Base-by-base conservation (phyloP, 2,797 vertebrate species). In the Diplodus sargus region DNA sequence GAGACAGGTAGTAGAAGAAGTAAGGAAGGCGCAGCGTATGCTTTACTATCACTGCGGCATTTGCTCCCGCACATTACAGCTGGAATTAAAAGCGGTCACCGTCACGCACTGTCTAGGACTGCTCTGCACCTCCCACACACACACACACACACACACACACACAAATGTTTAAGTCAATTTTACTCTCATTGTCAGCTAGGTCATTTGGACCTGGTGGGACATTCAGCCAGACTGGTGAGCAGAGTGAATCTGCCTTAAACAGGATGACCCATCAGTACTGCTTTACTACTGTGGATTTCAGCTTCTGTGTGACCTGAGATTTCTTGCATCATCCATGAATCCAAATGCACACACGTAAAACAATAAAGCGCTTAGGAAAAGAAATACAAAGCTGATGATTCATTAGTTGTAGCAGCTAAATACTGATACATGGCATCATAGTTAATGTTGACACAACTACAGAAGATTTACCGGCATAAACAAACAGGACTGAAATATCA, bases 51-150 rank as follows among this genome's bases (percentile, higher is more conserved):
- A 85, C 84, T 83, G 90, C 87, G 2, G 80, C 75, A 68, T 73
- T 86, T 68, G 48, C 83, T 83, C 62, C 81, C 45, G 82, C 81
- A 85, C 88, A 90, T 92, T 92, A 92, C 71, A 70, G 89, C 90
- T 83, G 85, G 87, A 93, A 93, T 93, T 92, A 94, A 92, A 91
- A 75, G 86, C 90, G 25, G 93, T 94, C 93, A 95, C 91, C 92
- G 93, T 95, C 94, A 95, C 81, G 78, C 84, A 67, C 81, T 43
- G 85, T 88, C 90, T 87, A 72, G 74, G 80, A 75, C 83, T 66
- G 69, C 84, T 83, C 73, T 75, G 73, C 73, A 78, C 70, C 57
- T 60, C 54, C 45, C 52, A 14, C 57, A n/a, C 42, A 12, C 64
- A 15, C 56, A 4, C 63, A 34, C 76, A 52, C 43, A 47, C 43